Percentiles rank a stretch among this genome's conserved stretches.
phyloP scores from a whole-genome alignment of 2,113 vertebrate genomes.

The Tyrannus savana region DNA sequence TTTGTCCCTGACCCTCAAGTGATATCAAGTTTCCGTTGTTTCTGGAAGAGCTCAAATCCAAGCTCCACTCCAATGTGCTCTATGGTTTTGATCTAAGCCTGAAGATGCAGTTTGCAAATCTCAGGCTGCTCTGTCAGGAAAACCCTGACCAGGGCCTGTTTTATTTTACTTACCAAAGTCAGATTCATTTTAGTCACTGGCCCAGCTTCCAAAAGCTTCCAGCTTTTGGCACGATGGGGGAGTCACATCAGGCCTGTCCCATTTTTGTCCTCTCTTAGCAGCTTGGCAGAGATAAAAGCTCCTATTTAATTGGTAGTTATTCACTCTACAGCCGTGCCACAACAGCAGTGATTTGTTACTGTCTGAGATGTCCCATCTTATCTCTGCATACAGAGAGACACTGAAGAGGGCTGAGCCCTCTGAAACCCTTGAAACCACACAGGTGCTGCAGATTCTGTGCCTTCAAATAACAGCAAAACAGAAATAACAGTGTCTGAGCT shows the following conservation, averaged over 20 bases:
- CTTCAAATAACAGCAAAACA: background rate
- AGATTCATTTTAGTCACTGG: background rate
- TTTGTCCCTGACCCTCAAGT: constrained; percentile 59
- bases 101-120: constrained; percentile 23
- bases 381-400: background rate
- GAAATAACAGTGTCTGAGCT: rapidly evolving
- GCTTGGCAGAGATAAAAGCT: background rate
- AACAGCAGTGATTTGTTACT: background rate
- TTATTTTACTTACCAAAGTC: constrained; percentile 8
- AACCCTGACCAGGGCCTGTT: constrained; percentile 22
- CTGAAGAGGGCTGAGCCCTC: background rate
- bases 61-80: constrained; percentile 32
- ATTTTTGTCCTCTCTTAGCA: background rate
- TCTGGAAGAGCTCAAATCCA: constrained; percentile 66
- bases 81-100: constrained; percentile 64
- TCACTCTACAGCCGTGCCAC: background rate
- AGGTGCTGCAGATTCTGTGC: background rate
- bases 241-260: background rate
- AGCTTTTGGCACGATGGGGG: background rate
- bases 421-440: background rate
- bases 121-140: constrained; percentile 25
- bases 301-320: rapidly evolving
- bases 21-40: constrained; percentile 67
- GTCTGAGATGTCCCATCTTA: background rate
- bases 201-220: background rate